phyloP scores from a whole-genome alignment of 2,888 invertebrate species.

The Lepidochrysops patricia region DNA sequence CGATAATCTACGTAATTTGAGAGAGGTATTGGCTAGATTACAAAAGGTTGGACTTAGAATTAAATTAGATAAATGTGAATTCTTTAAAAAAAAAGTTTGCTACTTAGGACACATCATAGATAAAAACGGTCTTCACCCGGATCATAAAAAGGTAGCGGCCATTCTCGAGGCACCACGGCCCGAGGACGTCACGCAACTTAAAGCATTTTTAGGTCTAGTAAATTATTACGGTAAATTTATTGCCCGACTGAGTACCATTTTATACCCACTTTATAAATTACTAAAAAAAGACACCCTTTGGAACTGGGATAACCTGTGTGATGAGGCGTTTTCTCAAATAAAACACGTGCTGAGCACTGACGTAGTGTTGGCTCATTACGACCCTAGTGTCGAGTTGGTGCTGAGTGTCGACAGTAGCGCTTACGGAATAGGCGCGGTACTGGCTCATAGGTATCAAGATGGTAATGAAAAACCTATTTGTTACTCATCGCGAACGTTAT shows the following conservation, averaged over 20 bases:
- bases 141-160: background rate
- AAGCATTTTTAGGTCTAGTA: conserved; percentile 14
- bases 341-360: conserved; percentile 17
- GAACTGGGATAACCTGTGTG: background rate
- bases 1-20: conserved; percentile 17
- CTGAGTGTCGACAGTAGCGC: conserved; percentile 18
- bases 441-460: conserved; percentile 25
- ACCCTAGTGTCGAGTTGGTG: conserved; percentile 12
- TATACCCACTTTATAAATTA: conserved; percentile 13
- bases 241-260: conserved; percentile 11
- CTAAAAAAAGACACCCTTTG: background rate
- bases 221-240: conserved; percentile 18
- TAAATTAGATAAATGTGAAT: conserved; percentile 18
- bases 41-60: conserved; percentile 17
- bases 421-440: conserved; percentile 22
- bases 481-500: conserved; percentile 27
- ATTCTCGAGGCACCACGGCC: conserved; percentile 5
- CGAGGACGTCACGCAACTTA: conserved; percentile 11
- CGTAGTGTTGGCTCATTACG: conserved; percentile 21
- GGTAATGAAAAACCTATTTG: conserved; percentile 27
- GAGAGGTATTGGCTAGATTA: conserved; percentile 17
- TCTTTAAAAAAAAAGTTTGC: background rate
- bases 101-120: background rate
- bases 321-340: conserved; percentile 18
- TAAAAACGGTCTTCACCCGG: background rate